A percentile compares a stretch with the other conserved stretches of the same genome.
Conservation (phyloP, 2,113 vertebrate genomes). For the Oryctolagus cuniculus region DNA sequence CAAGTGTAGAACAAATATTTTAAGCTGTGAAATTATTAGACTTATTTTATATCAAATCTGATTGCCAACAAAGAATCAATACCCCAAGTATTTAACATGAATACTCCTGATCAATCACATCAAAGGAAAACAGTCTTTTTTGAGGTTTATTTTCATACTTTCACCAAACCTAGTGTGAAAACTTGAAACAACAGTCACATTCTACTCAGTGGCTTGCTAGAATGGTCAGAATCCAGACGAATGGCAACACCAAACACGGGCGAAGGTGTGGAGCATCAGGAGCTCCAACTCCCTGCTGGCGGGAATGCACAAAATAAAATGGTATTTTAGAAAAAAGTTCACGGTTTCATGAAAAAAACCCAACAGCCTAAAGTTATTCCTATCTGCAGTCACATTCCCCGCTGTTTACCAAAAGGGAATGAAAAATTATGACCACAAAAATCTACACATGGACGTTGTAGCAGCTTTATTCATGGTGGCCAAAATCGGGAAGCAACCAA, state of each 20-base stretch:
- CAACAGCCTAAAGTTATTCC: too few species aligned
- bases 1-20: neutral
- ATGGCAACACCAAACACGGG: neutral
- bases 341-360: neutral
- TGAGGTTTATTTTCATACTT: neutral
- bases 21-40: constrained; percentile 30
- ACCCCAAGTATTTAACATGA: neutral
- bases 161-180: neutral
- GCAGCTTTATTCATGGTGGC: neutral
- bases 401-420: neutral
- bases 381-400: neutral
- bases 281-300: neutral
- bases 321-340: neutral
- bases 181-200: neutral
- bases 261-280: too few species aligned
- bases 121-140: neutral
- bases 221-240: neutral
- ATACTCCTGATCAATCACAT: neutral
- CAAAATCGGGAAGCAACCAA: neutral
- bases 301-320: neutral
- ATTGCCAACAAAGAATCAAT: neutral
- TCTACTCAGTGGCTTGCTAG: too few species aligned
- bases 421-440: neutral
- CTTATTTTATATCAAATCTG: neutral
- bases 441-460: neutral